Evolutionary conservation across 1,140 invertebrate species (phyloP), one percentile per base, ranked within the genome.

Genomic region (Drosophila watanabei): DNA sequence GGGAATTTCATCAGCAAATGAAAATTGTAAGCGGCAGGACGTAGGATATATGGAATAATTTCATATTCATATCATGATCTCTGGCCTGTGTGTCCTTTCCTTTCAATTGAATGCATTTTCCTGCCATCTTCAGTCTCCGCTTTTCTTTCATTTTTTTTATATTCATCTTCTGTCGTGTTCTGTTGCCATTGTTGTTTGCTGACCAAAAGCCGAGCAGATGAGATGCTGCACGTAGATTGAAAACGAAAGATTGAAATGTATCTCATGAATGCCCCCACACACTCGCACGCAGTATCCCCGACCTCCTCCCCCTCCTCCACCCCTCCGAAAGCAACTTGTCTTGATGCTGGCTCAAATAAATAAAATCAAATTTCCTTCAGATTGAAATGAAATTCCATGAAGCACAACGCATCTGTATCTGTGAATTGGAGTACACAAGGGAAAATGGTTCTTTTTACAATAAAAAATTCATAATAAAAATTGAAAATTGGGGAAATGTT

Each of bases 161-260:
- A 66, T 48, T 56, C 28, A 43, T 35, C 58, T 54, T 79, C 70
- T 32, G 33, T 73, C 45, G 45, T 37, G 33, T 58, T 39, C 75
- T 58, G 48, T 61, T 41, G 56, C 52, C 69, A 62, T 72, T 82
- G 78, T 71, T 79, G 62, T 61, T 77, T 79, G 76, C 68, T 72
- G 66, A 62, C 75, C 65, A 79, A 62, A 70, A 79, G 65, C 56
- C 41, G 64, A 33, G 52, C 5, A 24, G 52, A 28, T 52, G 66
- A 41, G 66, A 41, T 66, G 82, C 70, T 81, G 62, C 75, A 85
- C 71, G 70, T 72, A 88, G 85, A 89, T 88, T 88, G 80, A 88
- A 83, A 68, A 62, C 72, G 84, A 81, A 88, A 88, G 84, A 88
- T 88, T 88, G 85, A 89, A 89, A 85, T 89, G 85, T 88, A 88